Base-by-base conservation (phyloP, 2,888 invertebrate genomes). In the Drosophila atripex region DNA sequence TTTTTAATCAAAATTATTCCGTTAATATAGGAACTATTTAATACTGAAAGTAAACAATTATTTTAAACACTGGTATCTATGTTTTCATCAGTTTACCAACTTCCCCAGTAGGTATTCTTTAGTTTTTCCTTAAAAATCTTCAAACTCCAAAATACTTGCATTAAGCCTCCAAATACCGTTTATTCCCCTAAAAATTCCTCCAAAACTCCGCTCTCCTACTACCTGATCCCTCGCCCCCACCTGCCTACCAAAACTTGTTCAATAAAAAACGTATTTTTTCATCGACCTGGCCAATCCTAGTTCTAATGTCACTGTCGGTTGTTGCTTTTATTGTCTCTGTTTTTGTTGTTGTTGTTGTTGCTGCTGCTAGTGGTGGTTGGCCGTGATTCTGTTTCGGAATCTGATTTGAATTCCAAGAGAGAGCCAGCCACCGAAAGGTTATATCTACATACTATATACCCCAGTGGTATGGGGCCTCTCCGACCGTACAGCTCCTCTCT, bases 401-500 rank as follows among this genome's bases (percentile, higher is more conserved):
- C 64, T 52, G 30, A 64, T 64, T 64, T 64, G 64, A 64, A 64
- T 64, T 64, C 52, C 52, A 16, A 63, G 63, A 63, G 63, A 64
- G 64, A 32, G 64, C 52, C 45, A 63, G 52, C 32, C 14, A 21
- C 39, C 30, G 3, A 58, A 49, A 35, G 55, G 55, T 46, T 54
- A 23, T 11, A 35, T 23, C 14, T 30, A 32, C 14, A 25, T 23
- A 39, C 18, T 41, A 16, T 38, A 38, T 35, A 12, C 25, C 11
- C 14, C 5, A 7, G 0, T 8, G 7, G 2, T 39, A 14, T 25
- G 16, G 8, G 41, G 9, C 28, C 28, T 45, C 47, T 32, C 21
- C 60, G 25, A 8, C 50, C n/a, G n/a, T n/a, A n/a, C n/a, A n/a
- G n/a, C n/a, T n/a, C n/a, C 23, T 38, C 51, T 53, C 53, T 49